Percentiles rank a stretch among this genome's conserved stretches.
These are phyloP conservation scores for Drosophila mojavensis DNA, from an alignment of 1,140 invertebrate genomes.

Conservation along the genomic window DNA sequence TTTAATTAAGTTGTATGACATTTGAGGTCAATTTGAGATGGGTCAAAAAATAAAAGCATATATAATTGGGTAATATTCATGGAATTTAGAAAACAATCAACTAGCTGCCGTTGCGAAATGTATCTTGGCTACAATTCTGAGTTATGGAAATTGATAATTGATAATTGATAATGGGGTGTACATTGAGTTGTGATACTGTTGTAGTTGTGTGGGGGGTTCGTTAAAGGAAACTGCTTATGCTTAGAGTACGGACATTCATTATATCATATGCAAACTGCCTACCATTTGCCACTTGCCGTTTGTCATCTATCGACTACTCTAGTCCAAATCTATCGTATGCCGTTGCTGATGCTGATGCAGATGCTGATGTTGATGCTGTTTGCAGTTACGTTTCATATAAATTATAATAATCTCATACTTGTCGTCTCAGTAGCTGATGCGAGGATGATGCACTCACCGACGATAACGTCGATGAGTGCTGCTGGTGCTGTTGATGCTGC, in stretches of 20 bases:
- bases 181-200: slow-evolving; percentile 28
- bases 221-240: slow-evolving; percentile 67
- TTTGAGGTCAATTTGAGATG: slow-evolving; percentile 5
- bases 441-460: slow-evolving; percentile 49
- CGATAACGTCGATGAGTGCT: slow-evolving; percentile 41
- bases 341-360: slow-evolving; percentile 4
- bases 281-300: slow-evolving; percentile 13
- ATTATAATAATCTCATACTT: slow-evolving; percentile 84
- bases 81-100: slow-evolving; percentile 24
- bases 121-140: not conserved
- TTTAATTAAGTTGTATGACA: slow-evolving; percentile 32
- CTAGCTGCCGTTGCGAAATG: slow-evolving; percentile 10
- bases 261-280: slow-evolving; percentile 67
- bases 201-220: slow-evolving; percentile 15
- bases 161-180: slow-evolving; percentile 9
- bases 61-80: not conserved
- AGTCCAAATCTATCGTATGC: slow-evolving; percentile 39
- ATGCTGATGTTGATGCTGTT: slow-evolving; percentile 5
- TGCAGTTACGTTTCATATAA: slow-evolving; percentile 63
- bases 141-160: slow-evolving; percentile 12
- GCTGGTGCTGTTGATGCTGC: slow-evolving; percentile 44
- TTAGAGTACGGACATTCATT: slow-evolving; percentile 78
- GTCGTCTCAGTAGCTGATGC: slow-evolving; percentile 75
- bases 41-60: slow-evolving; percentile 18
- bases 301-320: slow-evolving; percentile 30